Evolutionary conservation across 2,113 vertebrate genomes (phyloP).

Genomic region (Leptocoma aspasia): DNA sequence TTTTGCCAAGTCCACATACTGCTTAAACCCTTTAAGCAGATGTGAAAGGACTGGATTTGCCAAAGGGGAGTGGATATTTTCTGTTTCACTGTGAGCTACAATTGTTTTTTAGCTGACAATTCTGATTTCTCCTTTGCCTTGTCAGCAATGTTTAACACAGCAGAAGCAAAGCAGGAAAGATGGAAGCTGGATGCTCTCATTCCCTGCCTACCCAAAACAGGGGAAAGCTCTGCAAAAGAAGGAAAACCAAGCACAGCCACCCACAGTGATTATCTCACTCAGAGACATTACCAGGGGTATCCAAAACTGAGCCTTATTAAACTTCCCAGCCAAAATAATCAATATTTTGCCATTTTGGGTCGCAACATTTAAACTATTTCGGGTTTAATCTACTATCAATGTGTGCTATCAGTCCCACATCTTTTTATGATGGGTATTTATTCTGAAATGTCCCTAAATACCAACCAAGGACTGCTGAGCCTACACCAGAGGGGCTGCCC

Average conservation of each 20-base stretch:
- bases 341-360: not conserved
- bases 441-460: not conserved
- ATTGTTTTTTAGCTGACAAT: not conserved
- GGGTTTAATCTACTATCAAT: not conserved
- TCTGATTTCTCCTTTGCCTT: not conserved
- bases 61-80: not conserved
- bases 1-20: not conserved
- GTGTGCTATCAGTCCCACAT: not conserved
- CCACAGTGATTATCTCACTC: not conserved
- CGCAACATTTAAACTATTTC: fast-evolving
- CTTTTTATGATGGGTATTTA: not conserved
- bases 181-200: not conserved
- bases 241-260: not conserved
- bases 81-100: not conserved
- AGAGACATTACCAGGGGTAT: fast-evolving
- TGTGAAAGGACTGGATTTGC: not conserved
- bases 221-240: not conserved
- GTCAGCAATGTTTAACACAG: not conserved
- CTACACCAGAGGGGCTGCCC: not conserved
- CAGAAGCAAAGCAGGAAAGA: not conserved
- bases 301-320: not conserved
- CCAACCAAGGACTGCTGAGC: not conserved
- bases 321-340: not conserved
- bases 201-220: not conserved
- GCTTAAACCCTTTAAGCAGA: not conserved